These are phyloP conservation scores for Okamejei kenojei DNA, from an alignment of 2,797 vertebrate genomes.

Conservation along the genomic window DNA sequence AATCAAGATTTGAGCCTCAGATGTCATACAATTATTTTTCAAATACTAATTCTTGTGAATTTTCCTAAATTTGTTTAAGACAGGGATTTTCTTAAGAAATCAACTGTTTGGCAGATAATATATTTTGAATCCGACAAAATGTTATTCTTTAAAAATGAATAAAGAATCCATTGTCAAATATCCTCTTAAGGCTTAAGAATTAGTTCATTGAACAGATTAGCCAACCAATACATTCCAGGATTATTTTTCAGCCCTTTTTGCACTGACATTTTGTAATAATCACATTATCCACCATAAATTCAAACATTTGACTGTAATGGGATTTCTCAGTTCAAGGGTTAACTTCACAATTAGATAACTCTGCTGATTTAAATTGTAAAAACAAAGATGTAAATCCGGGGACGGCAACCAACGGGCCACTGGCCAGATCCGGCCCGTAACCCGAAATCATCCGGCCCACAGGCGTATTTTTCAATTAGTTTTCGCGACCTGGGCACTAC, in stretches of 20 bases:
- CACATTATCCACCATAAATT: slow-evolving; percentile 16
- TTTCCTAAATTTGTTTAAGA: not conserved
- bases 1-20: not conserved
- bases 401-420: no score
- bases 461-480: no score
- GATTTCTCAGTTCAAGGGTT: not conserved
- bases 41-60: not conserved
- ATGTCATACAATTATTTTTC: not conserved
- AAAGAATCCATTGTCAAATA: slow-evolving; percentile 17
- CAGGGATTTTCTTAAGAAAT: not conserved
- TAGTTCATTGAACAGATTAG: slow-evolving; percentile 1
- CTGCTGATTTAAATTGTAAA: not conserved
- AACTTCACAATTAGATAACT: not conserved
- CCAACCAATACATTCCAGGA: not conserved
- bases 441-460: no score
- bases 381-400: no score
- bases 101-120: not conserved
- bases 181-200: slow-evolving; percentile 19
- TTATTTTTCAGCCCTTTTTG: not conserved
- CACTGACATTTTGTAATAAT: not conserved
- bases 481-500: no score
- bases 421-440: no score
- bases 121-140: not conserved
- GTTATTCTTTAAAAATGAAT: slow-evolving; percentile 25
- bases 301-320: not conserved